These are phyloP conservation scores for Chlorodrepanis virens DNA, from an alignment of 2,113 vertebrate genomes.

Conservation along the genomic window DNA sequence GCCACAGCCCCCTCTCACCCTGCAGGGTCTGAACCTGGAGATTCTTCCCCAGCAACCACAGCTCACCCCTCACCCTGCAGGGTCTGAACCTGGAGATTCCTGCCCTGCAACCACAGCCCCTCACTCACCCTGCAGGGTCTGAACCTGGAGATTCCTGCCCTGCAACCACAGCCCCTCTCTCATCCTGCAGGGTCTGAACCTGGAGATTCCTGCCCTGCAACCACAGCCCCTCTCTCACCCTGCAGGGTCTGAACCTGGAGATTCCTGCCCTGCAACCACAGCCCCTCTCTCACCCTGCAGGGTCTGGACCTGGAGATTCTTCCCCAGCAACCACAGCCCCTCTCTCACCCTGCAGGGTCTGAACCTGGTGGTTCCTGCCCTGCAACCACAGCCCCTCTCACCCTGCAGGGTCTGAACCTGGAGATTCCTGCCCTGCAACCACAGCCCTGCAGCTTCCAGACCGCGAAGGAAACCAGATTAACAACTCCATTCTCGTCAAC, in stretches of 20 bases:
- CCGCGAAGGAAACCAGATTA: background rate
- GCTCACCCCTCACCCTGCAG: background rate
- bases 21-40: background rate
- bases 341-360: too few relatives aligned
- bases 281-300: too few relatives aligned
- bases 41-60: background rate
- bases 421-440: too few relatives aligned
- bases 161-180: background rate
- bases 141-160: background rate
- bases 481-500: background rate
- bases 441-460: background rate
- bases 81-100: too few relatives aligned
- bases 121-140: accelerated
- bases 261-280: background rate
- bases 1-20: background rate
- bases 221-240: too few relatives aligned
- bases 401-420: too few relatives aligned
- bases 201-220: too few relatives aligned
- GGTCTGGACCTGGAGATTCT: too few relatives aligned
- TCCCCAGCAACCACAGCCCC: too few relatives aligned
- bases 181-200: too few relatives aligned
- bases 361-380: background rate
- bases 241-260: background rate
- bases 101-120: too few relatives aligned
- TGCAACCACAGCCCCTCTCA: background rate